These are phyloP conservation scores for Acheta domesticus DNA, from an alignment of 2,888 invertebrate genomes.

Conservation along the genomic window DNA sequence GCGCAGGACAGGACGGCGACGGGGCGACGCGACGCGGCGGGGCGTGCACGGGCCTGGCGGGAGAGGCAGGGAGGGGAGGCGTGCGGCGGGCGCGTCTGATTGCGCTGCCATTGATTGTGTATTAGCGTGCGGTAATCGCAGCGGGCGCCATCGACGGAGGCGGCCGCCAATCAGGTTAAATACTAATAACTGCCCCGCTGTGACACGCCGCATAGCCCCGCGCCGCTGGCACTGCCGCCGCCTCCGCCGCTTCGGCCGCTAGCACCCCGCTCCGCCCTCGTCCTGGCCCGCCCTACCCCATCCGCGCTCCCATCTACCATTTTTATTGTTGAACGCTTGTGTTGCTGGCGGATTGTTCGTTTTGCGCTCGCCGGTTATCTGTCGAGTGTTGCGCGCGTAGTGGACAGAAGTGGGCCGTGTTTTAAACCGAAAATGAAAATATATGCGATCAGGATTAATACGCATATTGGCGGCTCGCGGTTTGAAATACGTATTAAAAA, in stretches of 20 bases:
- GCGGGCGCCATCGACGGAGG: slow-evolving; percentile 7
- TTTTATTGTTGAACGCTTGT: neutral
- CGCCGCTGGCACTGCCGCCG: neutral
- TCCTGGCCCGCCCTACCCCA: neutral
- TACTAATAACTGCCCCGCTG: slow-evolving; percentile 10
- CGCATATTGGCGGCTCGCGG: neutral
- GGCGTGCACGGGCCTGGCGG: slow-evolving; percentile 22
- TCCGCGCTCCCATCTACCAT: neutral
- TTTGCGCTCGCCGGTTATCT: neutral
- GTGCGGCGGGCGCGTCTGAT: slow-evolving; percentile 1
- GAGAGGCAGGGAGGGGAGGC: slow-evolving; percentile 20
- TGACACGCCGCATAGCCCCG: neutral
- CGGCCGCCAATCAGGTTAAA: slow-evolving; percentile 9
- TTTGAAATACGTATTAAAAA: neutral
- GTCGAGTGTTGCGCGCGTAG: neutral
- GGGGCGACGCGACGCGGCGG: slow-evolving; percentile 18
- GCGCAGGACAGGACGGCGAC: slow-evolving; percentile 22
- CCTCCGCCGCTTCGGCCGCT: neutral
- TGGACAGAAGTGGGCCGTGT: neutral
- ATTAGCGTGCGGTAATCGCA: slow-evolving; percentile 18
- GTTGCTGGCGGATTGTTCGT: neutral
- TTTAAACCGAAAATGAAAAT: neutral
- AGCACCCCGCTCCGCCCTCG: neutral
- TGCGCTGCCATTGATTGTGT: slow-evolving; percentile 18
- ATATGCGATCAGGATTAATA: neutral